Percentiles rank a stretch among this genome's conserved stretches.
phyloP scores from a whole-genome alignment of 2,797 vertebrate genomes.

The Lutjanus argentimaculatus region DNA sequence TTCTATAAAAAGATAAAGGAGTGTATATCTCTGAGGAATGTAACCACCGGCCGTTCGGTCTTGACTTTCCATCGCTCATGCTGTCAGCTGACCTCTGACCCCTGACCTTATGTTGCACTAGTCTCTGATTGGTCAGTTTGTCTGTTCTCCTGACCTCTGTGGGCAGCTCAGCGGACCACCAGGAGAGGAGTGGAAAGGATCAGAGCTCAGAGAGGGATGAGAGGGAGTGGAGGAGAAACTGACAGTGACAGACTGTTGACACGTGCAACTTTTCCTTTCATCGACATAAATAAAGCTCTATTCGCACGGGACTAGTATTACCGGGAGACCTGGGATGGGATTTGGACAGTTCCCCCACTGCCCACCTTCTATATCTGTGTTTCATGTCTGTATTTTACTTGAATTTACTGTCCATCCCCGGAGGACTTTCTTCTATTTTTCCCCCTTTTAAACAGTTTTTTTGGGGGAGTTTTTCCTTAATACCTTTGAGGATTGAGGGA shows the following conservation, averaged over 20 bases:
- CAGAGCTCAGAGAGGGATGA: not conserved
- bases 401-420: too few species aligned
- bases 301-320: too few species aligned
- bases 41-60: constrained; percentile 40
- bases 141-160: constrained; percentile 61
- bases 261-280: constrained; percentile 26
- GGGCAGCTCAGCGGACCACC: constrained; percentile 71
- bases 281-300: not conserved
- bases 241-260: constrained; percentile 24
- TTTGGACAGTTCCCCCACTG: too few species aligned
- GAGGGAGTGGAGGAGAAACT: not conserved
- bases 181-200: constrained; percentile 22
- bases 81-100: constrained; percentile 69
- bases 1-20: constrained; percentile 55
- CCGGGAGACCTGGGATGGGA: too few species aligned
- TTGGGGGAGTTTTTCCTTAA: too few species aligned
- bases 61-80: constrained; percentile 71
- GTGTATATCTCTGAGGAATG: constrained; percentile 44
- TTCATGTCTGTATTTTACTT: too few species aligned
- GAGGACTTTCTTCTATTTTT: too few species aligned
- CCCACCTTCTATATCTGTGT: too few species aligned
- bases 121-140: constrained; percentile 67
- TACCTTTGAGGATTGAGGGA: too few species aligned
- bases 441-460: too few species aligned
- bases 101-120: constrained; percentile 75